These are phyloP conservation scores for Elaeidobius kamerunicus DNA, from an alignment of 2,888 invertebrate genomes.

Conservation along the genomic window DNA sequence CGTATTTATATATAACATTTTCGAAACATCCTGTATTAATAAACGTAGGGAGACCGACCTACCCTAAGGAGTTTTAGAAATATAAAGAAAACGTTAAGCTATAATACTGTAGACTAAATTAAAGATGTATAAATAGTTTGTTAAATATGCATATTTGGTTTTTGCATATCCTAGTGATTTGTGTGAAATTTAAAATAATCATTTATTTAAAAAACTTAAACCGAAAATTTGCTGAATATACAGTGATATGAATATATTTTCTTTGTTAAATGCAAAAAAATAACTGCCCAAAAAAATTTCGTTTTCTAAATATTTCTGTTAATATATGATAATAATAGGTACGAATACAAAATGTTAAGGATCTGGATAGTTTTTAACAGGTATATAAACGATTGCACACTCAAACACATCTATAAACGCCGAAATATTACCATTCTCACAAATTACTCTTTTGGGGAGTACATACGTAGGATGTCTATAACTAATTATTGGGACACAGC, in stretches of 20 bases:
- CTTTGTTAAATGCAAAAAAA: too few relatives aligned
- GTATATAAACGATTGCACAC: conserved; percentile 33
- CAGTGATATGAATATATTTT: too few relatives aligned
- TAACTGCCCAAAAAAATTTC: background rate
- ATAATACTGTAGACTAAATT: too few relatives aligned
- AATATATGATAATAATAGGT: conserved; percentile 14
- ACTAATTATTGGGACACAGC: conserved; percentile 52
- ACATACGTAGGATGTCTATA: conserved; percentile 33
- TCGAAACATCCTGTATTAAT: conserved; percentile 11
- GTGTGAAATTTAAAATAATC: too few relatives aligned
- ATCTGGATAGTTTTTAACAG: conserved; percentile 32
- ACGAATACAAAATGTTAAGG: conserved; percentile 4
- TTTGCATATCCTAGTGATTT: too few relatives aligned
- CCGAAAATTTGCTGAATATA: too few relatives aligned
- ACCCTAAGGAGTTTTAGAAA: conserved; percentile 38
- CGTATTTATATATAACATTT: conserved; percentile 7
- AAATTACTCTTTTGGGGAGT: conserved; percentile 28
- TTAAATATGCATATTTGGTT: too few relatives aligned
- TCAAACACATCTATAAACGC: conserved; percentile 16
- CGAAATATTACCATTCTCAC: conserved; percentile 36
- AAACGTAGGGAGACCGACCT: conserved; percentile 46
- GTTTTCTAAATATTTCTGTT: conserved; percentile 12
- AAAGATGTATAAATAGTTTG: too few relatives aligned
- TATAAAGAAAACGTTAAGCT: conserved; percentile 13
- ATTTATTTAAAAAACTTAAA: too few relatives aligned